These are phyloP conservation scores for Notiomystis cincta DNA, from an alignment of 2,113 vertebrate species.

Conservation along the genomic window DNA sequence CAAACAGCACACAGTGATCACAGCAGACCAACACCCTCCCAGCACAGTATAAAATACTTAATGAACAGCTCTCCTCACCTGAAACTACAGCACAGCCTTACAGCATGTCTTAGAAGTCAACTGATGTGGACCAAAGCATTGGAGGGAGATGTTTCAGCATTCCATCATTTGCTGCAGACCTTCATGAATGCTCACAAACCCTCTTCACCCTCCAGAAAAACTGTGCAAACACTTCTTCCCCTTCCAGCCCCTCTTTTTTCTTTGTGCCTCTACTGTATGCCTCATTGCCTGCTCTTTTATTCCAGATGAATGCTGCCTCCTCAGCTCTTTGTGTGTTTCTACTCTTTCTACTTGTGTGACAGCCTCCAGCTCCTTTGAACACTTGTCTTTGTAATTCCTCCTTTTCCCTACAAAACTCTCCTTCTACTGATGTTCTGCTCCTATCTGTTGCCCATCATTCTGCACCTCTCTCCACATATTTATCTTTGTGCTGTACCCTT, in stretches of 20 bases:
- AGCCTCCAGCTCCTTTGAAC: conserved; percentile 1
- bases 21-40: not conserved
- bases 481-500: not conserved
- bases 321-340: conserved; percentile 17
- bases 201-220: not conserved
- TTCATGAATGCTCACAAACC: not conserved
- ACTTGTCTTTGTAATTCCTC: not conserved
- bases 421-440: not conserved
- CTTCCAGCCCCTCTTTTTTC: not conserved
- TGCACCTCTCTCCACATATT: not conserved
- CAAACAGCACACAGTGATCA: not conserved
- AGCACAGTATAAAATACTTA: not conserved
- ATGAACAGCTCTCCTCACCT: not conserved
- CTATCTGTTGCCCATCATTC: not conserved
- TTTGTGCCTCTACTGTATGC: not conserved
- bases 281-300: not conserved
- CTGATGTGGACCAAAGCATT: not conserved
- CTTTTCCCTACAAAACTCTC: not conserved
- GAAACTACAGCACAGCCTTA: not conserved
- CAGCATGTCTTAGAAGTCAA: not conserved
- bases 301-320: not conserved
- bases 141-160: not conserved
- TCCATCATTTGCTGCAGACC: not conserved
- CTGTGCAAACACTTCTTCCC: not conserved
- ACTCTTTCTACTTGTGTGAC: conserved; percentile 3